Conservation (phyloP, 1,140 invertebrate species). For the Tetraneura akinire region DNA sequence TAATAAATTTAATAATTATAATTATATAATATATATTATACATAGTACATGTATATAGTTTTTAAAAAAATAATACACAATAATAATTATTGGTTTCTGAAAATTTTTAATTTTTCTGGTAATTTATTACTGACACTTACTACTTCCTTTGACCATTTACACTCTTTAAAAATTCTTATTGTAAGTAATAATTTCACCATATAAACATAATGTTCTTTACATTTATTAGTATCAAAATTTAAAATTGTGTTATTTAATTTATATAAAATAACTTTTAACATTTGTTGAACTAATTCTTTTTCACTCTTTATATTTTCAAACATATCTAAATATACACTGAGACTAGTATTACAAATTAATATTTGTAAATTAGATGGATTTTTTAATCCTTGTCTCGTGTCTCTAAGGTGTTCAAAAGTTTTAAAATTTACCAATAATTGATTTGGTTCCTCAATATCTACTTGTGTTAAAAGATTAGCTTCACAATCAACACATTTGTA, state of each 20-base stretch:
- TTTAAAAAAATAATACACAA: no score
- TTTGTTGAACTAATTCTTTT: neutral
- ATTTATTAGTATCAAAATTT: neutral
- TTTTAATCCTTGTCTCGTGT: neutral
- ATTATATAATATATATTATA: no score
- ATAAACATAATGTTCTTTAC: no score
- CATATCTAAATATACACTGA: neutral
- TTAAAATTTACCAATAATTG: neutral
- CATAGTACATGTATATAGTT: no score
- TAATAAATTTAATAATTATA: no score
- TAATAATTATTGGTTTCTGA: no score
- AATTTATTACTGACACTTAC: no score
- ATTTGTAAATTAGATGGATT: neutral
- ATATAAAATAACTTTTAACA: neutral
- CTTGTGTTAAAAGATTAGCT: neutral
- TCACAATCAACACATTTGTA: neutral
- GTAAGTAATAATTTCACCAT: no score
- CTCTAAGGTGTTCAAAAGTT: neutral
- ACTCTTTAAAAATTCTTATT: no score
- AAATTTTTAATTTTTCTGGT: no score
- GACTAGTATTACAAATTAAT: neutral
- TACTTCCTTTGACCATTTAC: no score
- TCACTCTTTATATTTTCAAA: neutral
- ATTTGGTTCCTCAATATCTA: neutral
- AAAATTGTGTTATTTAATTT: neutral